Base-by-base conservation (phyloP, 2,888 invertebrate genomes). In the Caenorhabditis imperialis region DNA sequence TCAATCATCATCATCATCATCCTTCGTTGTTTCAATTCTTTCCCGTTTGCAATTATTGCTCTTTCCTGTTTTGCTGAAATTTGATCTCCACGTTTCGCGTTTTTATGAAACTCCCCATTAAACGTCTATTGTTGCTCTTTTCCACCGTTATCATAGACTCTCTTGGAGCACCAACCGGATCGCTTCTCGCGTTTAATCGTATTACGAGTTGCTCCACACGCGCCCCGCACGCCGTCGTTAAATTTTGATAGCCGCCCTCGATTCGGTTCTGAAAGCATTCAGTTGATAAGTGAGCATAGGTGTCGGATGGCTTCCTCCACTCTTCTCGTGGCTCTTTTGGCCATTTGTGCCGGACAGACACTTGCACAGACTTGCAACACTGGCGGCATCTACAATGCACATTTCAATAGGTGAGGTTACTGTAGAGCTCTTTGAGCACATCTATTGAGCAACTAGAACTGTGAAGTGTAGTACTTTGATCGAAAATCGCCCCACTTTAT, bases 381-480 rank as follows among this genome's bases (percentile, higher is more conserved):
- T 58, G 74, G 74, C 0, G 74, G 57, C 3, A 69, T 74, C 18
- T 74, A 74, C 22, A 74, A 48, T 42, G 47, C 67, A 4, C 55
- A 67, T 20, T 74, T 74, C 37, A 74, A 74, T 18, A 48, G 69
- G 71, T 30, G 30, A 30, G 3, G 4, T 8, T 8, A 37, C 37
- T n/a, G n/a, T n/a, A n/a, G n/a, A n/a, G n/a, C n/a, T n/a, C n/a
- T n/a, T n/a, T n/a, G n/a, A n/a, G n/a, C n/a, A n/a, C n/a, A n/a
- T n/a, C n/a, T n/a, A n/a, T n/a, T n/a, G n/a, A n/a, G n/a, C n/a
- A n/a, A n/a, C n/a, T n/a, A n/a, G n/a, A n/a, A n/a, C n/a, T n/a
- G n/a, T n/a, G n/a, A n/a, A n/a, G n/a, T n/a, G n/a, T n/a, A n/a
- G n/a, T n/a, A n/a, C n/a, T n/a, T n/a, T n/a, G n/a, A n/a, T n/a